Percentiles rank a stretch among this genome's conserved stretches.
Conservation (phyloP, 2,888 invertebrate genomes). For the Incurvaria masculella region DNA sequence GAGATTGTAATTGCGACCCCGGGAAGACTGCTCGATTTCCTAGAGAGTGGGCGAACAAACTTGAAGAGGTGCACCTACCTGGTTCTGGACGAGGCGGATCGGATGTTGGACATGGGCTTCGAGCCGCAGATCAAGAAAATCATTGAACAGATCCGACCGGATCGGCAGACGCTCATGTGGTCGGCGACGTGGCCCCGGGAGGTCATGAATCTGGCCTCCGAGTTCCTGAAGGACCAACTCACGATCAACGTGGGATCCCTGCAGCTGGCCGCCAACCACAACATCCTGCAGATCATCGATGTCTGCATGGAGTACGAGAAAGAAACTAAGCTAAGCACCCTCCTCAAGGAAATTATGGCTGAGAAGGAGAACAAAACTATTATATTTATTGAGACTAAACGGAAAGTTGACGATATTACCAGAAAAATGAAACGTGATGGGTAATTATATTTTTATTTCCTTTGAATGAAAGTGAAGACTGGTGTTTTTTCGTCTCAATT, state of each 20-base stretch:
- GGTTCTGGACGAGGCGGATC: constrained; percentile 91
- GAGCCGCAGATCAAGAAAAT: constrained; percentile 92
- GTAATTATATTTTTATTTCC: constrained; percentile 34
- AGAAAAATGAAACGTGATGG: constrained; percentile 87
- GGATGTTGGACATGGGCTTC: constrained; percentile 99
- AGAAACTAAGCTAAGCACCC: constrained; percentile 76
- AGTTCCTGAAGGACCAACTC: constrained; percentile 85
- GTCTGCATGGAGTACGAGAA: constrained; percentile 90
- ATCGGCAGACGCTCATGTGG: constrained; percentile 95
- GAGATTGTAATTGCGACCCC: constrained; percentile 90
- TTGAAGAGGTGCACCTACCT: constrained; percentile 79
- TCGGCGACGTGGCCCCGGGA: constrained; percentile 97
- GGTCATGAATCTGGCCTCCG: constrained; percentile 83
- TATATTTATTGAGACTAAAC: constrained; percentile 92
- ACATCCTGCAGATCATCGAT: constrained; percentile 88
- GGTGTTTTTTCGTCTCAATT: neutral
- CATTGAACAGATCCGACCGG: constrained; percentile 84
- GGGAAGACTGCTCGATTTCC: constrained; percentile 78
- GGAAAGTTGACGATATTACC: constrained; percentile 87
- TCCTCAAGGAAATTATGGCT: constrained; percentile 83
- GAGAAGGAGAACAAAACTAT: constrained; percentile 91
- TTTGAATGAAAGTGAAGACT: neutral
- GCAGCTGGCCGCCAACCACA: constrained; percentile 87
- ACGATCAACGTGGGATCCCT: constrained; percentile 93
- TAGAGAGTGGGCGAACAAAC: constrained; percentile 71